Base-by-base conservation (phyloP, 1,140 invertebrate genomes). In the Trichonephila clavata region DNA sequence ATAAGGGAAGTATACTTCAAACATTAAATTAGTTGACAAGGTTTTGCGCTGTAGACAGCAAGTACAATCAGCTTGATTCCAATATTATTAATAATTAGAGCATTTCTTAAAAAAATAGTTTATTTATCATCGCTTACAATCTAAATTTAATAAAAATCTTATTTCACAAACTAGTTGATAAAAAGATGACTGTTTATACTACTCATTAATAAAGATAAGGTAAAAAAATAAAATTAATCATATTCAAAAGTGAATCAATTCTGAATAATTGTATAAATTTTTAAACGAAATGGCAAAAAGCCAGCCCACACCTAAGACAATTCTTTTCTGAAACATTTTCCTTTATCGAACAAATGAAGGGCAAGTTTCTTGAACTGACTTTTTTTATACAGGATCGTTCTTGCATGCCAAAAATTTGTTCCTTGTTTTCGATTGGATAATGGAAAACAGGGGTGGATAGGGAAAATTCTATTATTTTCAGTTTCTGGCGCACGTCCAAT, bases 401-500 rank as follows among this genome's bases (percentile, higher is more conserved):
- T 84, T 57, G n/a, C 81, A 84, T 59, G 81, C 81, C 57, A 57
- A 59, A 84, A 84, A 59, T 84, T 84, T 59, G 43, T 84, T 84
- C n/a, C 81, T 27, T 24, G 13, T 57, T 84, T 24, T 24, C 2
- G 27, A 32, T 27, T 18, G 27, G 27, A 39, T 18, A 16, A 20
- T 1, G 14, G 65, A 14, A 27, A 27, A 27, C 32, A 8, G n/a
- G 27, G 27, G 27, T 77, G 13, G 27, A 39, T 16, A 5, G 27
- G 68, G 24, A 39, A 57, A 71, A 89, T 89, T 89, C 68, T 63
- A 50, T 89, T 59, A 71, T 89, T 24, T 89, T 89, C 21, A 18
- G 87, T 14, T 39, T n/a, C 60, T 89, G 87, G 87, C 87, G 3
- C 18, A 14, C 21, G 39, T 24, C 87, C 87, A 89, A 89, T 50